phyloP scores from a whole-genome alignment of 2,888 invertebrate genomes.

The Gari tellinella region DNA sequence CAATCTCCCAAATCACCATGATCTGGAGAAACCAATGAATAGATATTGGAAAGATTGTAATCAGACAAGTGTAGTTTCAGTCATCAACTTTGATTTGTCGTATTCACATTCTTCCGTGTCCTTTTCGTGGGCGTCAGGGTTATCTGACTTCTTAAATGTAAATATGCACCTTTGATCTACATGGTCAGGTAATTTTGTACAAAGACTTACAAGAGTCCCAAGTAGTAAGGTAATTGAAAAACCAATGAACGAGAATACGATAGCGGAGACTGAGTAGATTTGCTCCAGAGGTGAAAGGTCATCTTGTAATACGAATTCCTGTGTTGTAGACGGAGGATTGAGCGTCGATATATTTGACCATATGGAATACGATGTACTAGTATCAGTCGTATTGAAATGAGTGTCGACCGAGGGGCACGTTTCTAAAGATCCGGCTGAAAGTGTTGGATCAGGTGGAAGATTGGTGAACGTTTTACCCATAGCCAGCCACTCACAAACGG shows the following conservation, averaged over 20 bases:
- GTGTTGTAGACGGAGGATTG: too few species aligned
- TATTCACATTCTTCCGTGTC: too few species aligned
- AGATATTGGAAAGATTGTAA: too few species aligned
- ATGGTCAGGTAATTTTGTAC: slow-evolving; percentile 7
- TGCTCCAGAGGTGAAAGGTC: neutral
- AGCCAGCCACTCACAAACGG: slow-evolving; percentile 19
- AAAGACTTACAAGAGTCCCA: slow-evolving; percentile 13
- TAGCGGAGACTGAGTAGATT: slow-evolving; percentile 22
- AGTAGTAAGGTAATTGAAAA: slow-evolving; percentile 16
- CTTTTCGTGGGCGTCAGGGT: too few species aligned
- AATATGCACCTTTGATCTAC: slow-evolving; percentile 19
- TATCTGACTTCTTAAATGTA: slow-evolving; percentile 3
- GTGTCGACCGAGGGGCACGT: neutral
- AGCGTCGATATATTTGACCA: too few species aligned
- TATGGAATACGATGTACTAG: too few species aligned
- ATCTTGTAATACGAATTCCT: too few species aligned
- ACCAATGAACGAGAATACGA: slow-evolving; percentile 16
- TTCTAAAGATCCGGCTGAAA: slow-evolving; percentile 21
- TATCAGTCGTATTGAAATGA: too few species aligned
- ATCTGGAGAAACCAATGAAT: too few species aligned
- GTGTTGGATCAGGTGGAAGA: slow-evolving; percentile 8
- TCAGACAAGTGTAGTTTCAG: too few species aligned
- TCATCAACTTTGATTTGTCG: too few species aligned
- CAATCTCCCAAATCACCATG: too few species aligned
- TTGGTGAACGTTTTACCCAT: slow-evolving; percentile 18